Evolutionary conservation across 1,140 invertebrate species (phyloP).

Genomic region (Drosophila ogumai): DNA sequence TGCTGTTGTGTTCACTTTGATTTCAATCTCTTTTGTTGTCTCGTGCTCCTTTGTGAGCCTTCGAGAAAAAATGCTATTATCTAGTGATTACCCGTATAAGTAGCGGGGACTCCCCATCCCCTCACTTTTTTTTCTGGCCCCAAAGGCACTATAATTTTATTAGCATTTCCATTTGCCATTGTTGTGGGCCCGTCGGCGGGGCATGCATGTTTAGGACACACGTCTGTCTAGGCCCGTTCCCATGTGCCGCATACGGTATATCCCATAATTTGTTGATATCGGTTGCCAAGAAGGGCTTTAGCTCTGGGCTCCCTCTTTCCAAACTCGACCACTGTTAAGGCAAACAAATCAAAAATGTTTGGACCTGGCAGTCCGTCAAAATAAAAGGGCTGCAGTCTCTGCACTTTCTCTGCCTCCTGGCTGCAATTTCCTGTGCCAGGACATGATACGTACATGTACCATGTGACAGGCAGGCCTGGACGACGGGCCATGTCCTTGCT

Average conservation of each 20-base stretch:
- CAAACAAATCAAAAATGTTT: constrained; percentile 37
- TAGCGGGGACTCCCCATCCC: constrained; percentile 1
- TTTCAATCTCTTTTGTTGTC: constrained; percentile 39
- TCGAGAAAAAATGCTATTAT: constrained; percentile 50
- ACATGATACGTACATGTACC: constrained; percentile 1
- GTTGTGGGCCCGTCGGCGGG: neutral
- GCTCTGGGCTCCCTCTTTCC: neutral
- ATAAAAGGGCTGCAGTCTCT: constrained; percentile 1
- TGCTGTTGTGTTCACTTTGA: constrained; percentile 40
- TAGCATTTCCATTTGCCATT: constrained; percentile 60
- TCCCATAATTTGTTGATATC: constrained; percentile 61
- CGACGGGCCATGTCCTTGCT: constrained; percentile 5
- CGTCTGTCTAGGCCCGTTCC: constrained; percentile 20
- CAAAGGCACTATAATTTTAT: constrained; percentile 74
- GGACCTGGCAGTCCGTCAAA: constrained; percentile 40
- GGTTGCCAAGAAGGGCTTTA: constrained; percentile 33
- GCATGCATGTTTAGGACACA: constrained; percentile 8
- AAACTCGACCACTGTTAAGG: constrained; percentile 15
- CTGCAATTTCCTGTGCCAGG: constrained; percentile 20
- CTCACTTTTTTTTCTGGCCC: constrained; percentile 7
- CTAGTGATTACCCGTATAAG: constrained; percentile 50
- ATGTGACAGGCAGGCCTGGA: constrained; percentile 11
- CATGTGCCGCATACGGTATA: constrained; percentile 31
- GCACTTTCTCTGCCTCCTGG: constrained; percentile 1
- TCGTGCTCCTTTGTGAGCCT: constrained; percentile 22